Evolutionary conservation across 2,888 invertebrate species (phyloP).

Genomic region (Lamellibrachia columna): DNA sequence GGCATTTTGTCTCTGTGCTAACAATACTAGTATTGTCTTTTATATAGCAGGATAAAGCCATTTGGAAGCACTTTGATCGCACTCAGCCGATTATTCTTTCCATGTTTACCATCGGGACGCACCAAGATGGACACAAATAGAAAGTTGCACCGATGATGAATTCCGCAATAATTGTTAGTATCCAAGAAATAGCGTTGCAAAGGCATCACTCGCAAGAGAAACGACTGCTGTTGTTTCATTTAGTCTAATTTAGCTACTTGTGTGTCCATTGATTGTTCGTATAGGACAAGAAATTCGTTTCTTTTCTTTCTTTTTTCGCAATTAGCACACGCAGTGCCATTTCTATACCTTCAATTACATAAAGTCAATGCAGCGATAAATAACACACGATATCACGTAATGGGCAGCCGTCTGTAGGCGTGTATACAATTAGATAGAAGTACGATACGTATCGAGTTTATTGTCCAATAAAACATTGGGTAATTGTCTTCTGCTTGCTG

Average conservation of each 20-base stretch:
- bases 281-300: background rate
- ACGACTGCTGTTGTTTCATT: background rate
- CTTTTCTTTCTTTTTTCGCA: background rate
- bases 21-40: background rate
- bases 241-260: background rate
- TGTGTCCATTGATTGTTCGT: background rate
- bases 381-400: too few relatives aligned
- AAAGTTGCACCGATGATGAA: background rate
- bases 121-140: background rate
- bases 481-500: too few relatives aligned
- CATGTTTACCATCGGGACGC: background rate
- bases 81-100: background rate
- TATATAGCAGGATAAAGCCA: too few relatives aligned
- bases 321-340: background rate
- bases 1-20: background rate
- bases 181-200: background rate
- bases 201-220: background rate
- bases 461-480: too few relatives aligned
- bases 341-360: background rate
- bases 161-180: background rate
- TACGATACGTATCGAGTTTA: too few relatives aligned
- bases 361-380: too few relatives aligned
- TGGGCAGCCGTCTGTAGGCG: too few relatives aligned
- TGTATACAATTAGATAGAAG: too few relatives aligned
- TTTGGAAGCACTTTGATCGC: too few relatives aligned